These are phyloP conservation scores for Agonopterix subpropinquella DNA, from an alignment of 2,888 invertebrate genomes.

Conservation along the genomic window DNA sequence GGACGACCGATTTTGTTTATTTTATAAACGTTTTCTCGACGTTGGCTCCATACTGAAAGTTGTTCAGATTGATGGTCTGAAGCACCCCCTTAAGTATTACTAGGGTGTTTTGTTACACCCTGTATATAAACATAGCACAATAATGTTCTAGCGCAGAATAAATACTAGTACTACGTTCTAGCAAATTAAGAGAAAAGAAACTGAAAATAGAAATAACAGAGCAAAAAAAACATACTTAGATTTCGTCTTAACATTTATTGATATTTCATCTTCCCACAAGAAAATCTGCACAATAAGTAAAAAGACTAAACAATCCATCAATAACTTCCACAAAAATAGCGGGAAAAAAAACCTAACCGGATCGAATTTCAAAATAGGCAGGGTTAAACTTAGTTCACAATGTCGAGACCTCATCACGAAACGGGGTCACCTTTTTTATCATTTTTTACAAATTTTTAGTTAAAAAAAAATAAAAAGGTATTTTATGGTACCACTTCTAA, in stretches of 20 bases:
- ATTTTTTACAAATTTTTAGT: slow-evolving; percentile 26
- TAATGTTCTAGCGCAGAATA: too few species aligned
- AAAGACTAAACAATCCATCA: slow-evolving; percentile 13
- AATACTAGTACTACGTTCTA: too few species aligned
- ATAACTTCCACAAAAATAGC: slow-evolving; percentile 14
- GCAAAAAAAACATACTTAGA: neutral
- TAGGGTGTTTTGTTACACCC: too few species aligned
- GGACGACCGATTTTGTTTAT: too few species aligned
- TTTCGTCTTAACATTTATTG: neutral
- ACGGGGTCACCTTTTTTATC: slow-evolving; percentile 57
- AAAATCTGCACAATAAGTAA: slow-evolving; percentile 25
- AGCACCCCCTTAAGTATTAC: too few species aligned
- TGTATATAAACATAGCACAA: too few species aligned
- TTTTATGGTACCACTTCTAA: slow-evolving; percentile 54
- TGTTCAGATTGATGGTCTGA: too few species aligned
- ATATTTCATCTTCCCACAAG: slow-evolving; percentile 40
- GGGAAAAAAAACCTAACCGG: slow-evolving; percentile 32
- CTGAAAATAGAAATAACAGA: too few species aligned
- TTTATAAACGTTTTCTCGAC: too few species aligned
- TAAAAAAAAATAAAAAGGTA: slow-evolving; percentile 28
- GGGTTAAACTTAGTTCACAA: slow-evolving; percentile 63
- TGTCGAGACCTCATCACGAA: slow-evolving; percentile 67
- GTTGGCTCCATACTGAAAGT: too few species aligned
- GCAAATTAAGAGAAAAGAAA: too few species aligned
- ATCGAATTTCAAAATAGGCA: slow-evolving; percentile 64